Evolutionary conservation across 2,888 invertebrate species (phyloP), one percentile per base, ranked within the genome.

Genomic region (Molorchus minor): DNA sequence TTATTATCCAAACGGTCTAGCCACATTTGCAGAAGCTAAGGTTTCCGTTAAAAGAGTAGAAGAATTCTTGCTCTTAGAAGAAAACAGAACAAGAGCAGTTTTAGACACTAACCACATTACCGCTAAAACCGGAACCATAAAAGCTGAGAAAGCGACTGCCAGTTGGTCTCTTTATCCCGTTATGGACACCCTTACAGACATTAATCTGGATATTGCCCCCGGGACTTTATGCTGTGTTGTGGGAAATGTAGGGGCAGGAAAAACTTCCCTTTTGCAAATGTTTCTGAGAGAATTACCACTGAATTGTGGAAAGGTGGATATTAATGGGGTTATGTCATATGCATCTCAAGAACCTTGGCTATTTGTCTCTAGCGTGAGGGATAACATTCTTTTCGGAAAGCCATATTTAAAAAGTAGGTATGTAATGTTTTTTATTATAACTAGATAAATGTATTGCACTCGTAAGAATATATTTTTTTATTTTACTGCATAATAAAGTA

Each of bases 311-410:
- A 82, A 81, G 0, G 72, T 92, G 43, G 76, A 83, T 1, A 77
- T 91, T 12, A 83, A 83, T 1, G 93, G 93, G 3, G 79, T 79
- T 0, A 70, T 89, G n/a, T 83, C 88, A 0, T 94, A 91, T 76
- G 89, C 90, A 1, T 87, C 91, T 45, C 93, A 93, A 80, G 90
- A 92, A 69, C 88, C 94, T 0, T 94, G 94, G 94, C 79, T 90
- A 1, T 90, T 90, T 69, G 85, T 87, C 0, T 87, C 87, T 0
- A 87, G 88, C 2, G 85, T 95, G 0, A 82, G 88, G 41, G 89
- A 92, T 71, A 95, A 95, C 76, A 91, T 95, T 58, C 80, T 92
- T 7, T 94, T 94, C 77, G 93, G 93, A 0, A 82, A 85, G 64
- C 82, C 85, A 0, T 88, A 84, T 69, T 83, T 86, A 60, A 83